Evolutionary conservation across 2,113 vertebrate species (phyloP).

Genomic region (Fregetta grallaria): DNA sequence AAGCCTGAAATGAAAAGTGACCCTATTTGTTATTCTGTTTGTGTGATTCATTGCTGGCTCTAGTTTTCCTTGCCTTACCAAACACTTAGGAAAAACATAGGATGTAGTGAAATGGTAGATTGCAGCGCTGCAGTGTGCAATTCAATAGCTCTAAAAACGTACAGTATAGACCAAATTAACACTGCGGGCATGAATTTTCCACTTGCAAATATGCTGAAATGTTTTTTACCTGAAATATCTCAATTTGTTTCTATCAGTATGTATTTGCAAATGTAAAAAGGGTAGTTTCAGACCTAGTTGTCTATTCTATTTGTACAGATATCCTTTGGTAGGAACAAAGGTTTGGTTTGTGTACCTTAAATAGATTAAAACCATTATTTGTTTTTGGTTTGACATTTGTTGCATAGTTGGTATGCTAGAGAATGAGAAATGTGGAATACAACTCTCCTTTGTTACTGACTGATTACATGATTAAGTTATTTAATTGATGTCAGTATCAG

Average conservation of each 20-base stretch:
- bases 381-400: not conserved
- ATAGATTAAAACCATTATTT: not conserved
- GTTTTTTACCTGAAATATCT: not conserved
- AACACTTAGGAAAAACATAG: not conserved
- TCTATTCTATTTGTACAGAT: not conserved
- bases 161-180: not conserved
- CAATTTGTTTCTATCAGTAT: not conserved
- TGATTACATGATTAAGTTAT: not conserved
- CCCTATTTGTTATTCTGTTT: conserved; percentile 16
- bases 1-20: conserved; percentile 9
- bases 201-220: not conserved
- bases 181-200: not conserved
- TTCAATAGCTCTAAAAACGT: not conserved
- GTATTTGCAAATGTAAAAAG: not conserved
- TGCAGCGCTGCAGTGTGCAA: not conserved
- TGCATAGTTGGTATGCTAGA: not conserved
- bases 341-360: not conserved
- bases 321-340: not conserved
- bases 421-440: not conserved
- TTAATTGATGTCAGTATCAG: not conserved
- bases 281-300: not conserved
- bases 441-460: not conserved
- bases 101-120: not conserved
- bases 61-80: not conserved
- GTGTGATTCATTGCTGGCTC: not conserved